phyloP scores from a whole-genome alignment of 2,113 vertebrate genomes.

The Ictalurus punctatus region DNA sequence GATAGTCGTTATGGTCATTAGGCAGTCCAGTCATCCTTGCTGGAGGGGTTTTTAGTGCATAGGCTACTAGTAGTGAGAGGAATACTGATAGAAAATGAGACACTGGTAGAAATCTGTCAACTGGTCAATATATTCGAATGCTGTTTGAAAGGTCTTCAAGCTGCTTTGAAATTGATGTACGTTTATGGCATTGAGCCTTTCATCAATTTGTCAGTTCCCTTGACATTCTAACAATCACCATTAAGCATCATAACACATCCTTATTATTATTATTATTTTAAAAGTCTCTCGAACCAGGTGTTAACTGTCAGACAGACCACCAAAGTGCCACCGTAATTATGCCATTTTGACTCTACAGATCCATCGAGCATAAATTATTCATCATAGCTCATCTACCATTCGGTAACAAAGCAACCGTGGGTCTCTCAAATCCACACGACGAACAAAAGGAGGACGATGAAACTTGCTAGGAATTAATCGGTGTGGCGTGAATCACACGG shows the following conservation, averaged over 20 bases:
- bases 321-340: neutral
- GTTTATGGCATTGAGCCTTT: neutral
- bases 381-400: neutral
- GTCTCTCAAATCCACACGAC: neutral
- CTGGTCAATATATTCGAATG: neutral
- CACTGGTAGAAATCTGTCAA: neutral
- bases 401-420: neutral
- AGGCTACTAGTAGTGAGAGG: neutral
- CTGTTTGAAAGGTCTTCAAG: neutral
- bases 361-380: neutral
- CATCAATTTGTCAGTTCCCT: neutral
- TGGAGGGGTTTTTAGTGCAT: neutral
- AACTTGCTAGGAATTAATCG: neutral
- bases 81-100: neutral
- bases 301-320: neutral
- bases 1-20: neutral
- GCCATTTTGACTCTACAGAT: slow-evolving; percentile 4
- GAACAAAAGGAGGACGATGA: neutral
- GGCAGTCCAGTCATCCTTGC: neutral
- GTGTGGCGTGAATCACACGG: neutral
- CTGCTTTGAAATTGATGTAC: slow-evolving; percentile 4
- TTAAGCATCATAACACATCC: neutral
- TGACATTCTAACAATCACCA: neutral
- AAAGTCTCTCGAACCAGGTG: neutral
- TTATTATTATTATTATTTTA: neutral